Evolutionary conservation across 2,797 vertebrate species (phyloP), one percentile per base, ranked within the genome.

Genomic region (Lagodon rhomboides): DNA sequence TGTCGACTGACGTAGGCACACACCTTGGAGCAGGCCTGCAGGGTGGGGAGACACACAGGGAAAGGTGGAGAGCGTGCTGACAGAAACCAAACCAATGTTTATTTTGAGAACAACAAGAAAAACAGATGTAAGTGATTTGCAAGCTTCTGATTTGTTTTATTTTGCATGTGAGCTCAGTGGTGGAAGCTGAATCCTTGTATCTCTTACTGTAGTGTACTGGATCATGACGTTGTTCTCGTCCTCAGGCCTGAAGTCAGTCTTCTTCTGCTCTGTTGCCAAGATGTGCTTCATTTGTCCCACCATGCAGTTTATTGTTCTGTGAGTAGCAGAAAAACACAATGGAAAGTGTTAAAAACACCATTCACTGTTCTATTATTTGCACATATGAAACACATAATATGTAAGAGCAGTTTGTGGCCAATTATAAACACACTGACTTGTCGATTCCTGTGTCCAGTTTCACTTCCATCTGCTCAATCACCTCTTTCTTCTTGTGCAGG

Each of bases 401-500:
- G 2, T 30, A 18, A 59, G 27, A 53, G 8, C 9, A 22, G 6
- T 53, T 54, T 30, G 18, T 18, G 0, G 2, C 1, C 16, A 34
- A 12, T 69, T 60, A 1, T 3, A 66, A 75, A 64, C 12, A 68
- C 4, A 95, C 96, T 95, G 93, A 96, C 98, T 97, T 96, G 89
- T 99, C 98, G 56, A 99, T 99, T 75, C 98, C 98, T 41, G 96
- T 97, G 94, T 99, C 98, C 93, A 99, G 92, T 93, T 99, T 99
- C 81, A 99, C 97, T 90, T 99, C 98, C 98, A 99, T 99, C 90
- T 99, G 98, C 82, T 99, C 98, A 67, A 99, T 99, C 91, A 99
- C 97, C 75, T 99, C 98, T 83, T 99, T 99, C 92, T 99, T 99
- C 95, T 98, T 99, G 87, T 99, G 98, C 87, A 99, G 96, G 89